Evolutionary conservation across 2,888 invertebrate species (phyloP), one percentile per base, ranked within the genome.

Genomic region (Congeria kusceri): DNA sequence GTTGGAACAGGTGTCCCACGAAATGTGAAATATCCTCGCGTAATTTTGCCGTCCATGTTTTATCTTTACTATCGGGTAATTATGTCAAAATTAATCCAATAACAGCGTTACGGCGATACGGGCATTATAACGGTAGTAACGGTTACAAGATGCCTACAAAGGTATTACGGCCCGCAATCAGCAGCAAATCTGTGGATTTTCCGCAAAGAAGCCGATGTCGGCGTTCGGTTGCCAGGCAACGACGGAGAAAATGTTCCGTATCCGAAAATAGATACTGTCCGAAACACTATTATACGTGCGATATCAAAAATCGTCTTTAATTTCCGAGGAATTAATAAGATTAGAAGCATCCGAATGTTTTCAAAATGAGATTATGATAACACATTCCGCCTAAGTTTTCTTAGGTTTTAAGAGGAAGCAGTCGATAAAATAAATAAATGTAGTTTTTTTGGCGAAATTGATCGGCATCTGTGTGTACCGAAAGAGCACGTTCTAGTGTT

Each of bases 41-140:
- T 39, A 39, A 39, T 39, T 39, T 39, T 39, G 3, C 39, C 39
- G 11, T 39, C 68, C 77, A 72, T 81, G 84, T 77, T 64, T 72
- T 83, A 83, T 80, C 86, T 83, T 79, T 72, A 58, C 77, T 87
- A 86, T 87, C 85, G 85, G 85, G 80, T 86, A 83, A 82, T 85
- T 82, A 83, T 80, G 85, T 84, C 65, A 58, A 79, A 79, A 83
- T 83, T 83, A 83, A 83, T 79, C 82, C 82, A 66, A 73, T 73
- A 70, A 73, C 76, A 70, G 47, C 7, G 72, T 67, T 75, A 69
- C 73, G 56, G 47, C 18, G 82, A 83, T 83, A 83, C 73, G 65
- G 62, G 25, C 32, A n/a, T 44, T 57, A 63, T 69, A 64, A 49
- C 57, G 39, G 46, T 61, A 49, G 63, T 13, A 71, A 59, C 65